Base-by-base conservation (phyloP, 2,113 vertebrate genomes). In the Chascanopsetta lugubris region DNA sequence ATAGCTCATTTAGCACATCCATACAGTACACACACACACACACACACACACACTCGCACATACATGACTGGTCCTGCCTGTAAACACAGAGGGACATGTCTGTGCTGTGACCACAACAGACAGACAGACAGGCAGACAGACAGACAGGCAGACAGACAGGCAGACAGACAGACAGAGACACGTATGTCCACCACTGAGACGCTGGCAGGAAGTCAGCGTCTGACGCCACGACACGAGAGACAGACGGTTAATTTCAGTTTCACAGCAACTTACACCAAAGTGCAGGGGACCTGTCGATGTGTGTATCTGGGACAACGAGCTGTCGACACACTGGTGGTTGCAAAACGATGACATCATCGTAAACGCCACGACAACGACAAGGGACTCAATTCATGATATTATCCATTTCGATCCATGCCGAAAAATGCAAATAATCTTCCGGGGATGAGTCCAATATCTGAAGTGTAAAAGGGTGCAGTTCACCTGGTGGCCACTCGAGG, bases 1-100 rank as follows among this genome's bases (percentile, higher is more conserved):
- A 64, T 56, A 76, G 59, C 75, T 82, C 75, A 79, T 75, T 76
- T 64, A 75, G 75, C 75, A 67, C 80, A 66, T 57, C 11, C 47
- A 17, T 29, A 2, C 34, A n/a, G n/a, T n/a, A 1, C 40, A 32
- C 30, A 29, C 27, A 25, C 58, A 38, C 34, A 61, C 57, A 61
- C 51, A 29, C n/a, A 13, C 47, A 17, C 34, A 2, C 34, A 1
- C 40, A 32, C 30, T 34, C 27, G 27, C 58, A 38, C 34, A 61
- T 61, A 61, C 51, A 29, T 9, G 69, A 15, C 51, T 47, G 59
- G 30, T 53, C 15, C 59, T 22, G 66, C 43, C 34, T 58, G 77
- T 76, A 77, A 73, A 84, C 78, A 82, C 53, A 26, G 46, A 46
- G 49, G 22, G 61, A 57, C 70, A 42, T 22, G 60, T 64, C 69